Conservation (phyloP, 1,140 invertebrate species). For the Melitaea cinxia region DNA sequence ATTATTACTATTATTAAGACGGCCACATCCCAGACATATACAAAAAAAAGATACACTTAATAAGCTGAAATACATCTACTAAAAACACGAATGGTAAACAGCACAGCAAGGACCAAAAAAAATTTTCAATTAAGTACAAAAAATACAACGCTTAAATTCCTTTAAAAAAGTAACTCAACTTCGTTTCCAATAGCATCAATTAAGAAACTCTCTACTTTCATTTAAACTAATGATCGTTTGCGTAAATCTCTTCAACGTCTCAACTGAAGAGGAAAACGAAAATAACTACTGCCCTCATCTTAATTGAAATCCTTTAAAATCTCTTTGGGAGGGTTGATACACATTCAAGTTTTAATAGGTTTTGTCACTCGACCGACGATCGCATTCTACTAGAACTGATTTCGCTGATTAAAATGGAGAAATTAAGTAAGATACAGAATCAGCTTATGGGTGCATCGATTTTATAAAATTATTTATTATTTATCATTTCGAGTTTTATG, state of each 20-base stretch:
- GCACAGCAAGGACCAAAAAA: too few species aligned
- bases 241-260: not conserved
- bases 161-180: too few species aligned
- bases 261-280: conserved; percentile 1
- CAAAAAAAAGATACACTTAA: too few species aligned
- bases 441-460: too few species aligned
- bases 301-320: conserved; percentile 5
- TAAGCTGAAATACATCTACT: too few species aligned
- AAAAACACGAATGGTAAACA: too few species aligned
- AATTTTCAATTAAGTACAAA: too few species aligned
- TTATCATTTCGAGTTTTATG: too few species aligned
- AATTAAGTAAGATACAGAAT: not conserved
- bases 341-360: conserved; percentile 1
- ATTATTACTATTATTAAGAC: too few species aligned
- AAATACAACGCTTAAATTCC: too few species aligned
- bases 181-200: not conserved
- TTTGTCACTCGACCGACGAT: not conserved
- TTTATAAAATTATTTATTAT: too few species aligned
- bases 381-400: not conserved
- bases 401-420: not conserved
- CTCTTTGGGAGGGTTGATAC: not conserved
- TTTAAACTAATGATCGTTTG: conserved; percentile 3
- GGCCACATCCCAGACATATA: too few species aligned
- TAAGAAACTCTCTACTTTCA: not conserved
- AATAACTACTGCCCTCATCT: not conserved